A percentile compares a stretch with the other conserved stretches of the same genome.
Conservation (phyloP, 2,888 invertebrate species). For the Adelognathus sp. region DNA sequence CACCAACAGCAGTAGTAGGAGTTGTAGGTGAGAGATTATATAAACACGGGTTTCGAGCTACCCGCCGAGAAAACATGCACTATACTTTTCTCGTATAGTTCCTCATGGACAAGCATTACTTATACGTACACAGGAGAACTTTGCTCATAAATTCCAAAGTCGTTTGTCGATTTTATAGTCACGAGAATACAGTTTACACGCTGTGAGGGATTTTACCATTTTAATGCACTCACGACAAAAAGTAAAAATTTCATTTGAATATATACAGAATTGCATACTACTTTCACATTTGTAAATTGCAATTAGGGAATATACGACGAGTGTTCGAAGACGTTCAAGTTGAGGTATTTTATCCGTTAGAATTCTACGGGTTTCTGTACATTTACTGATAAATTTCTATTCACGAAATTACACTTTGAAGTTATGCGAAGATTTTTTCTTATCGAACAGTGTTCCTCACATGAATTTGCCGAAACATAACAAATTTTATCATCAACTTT, state of each 20-base stretch:
- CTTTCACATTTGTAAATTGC: too few species aligned
- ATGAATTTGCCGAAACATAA: not conserved
- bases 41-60: slow-evolving; percentile 25
- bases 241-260: not conserved
- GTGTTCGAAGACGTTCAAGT: too few species aligned
- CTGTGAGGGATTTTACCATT: not conserved
- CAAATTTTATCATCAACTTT: not conserved
- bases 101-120: slow-evolving; percentile 7
- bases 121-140: not conserved
- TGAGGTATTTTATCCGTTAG: too few species aligned
- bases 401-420: not conserved
- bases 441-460: not conserved
- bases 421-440: not conserved
- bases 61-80: not conserved
- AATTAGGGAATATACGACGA: too few species aligned
- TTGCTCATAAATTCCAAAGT: slow-evolving; percentile 31
- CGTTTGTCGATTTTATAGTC: slow-evolving; percentile 21
- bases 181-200: not conserved
- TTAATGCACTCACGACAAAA: not conserved
- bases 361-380: too few species aligned
- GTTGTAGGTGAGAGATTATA: slow-evolving; percentile 35
- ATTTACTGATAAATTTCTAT: not conserved
- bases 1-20: not conserved
- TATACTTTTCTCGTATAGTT: not conserved
- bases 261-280: too few species aligned